A percentile compares a stretch with the other conserved stretches of the same genome.
Conservation (phyloP, 1,140 invertebrate genomes). For the Coelopa frigida region DNA sequence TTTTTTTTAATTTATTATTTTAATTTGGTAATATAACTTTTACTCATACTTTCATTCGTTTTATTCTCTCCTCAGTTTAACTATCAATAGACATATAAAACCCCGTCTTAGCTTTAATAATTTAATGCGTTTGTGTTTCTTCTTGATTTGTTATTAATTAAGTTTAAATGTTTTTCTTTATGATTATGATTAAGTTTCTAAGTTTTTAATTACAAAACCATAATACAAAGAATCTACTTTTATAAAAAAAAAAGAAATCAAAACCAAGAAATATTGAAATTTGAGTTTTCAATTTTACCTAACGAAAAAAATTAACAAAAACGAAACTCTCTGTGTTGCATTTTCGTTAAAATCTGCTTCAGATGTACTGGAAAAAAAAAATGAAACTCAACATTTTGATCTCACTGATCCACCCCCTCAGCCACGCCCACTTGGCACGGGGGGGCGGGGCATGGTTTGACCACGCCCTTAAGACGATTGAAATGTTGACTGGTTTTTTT, state of each 20-base stretch:
- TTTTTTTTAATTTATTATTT: background rate
- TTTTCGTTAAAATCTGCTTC: too few species aligned
- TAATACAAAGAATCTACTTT: constrained; percentile 5
- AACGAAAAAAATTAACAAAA: background rate
- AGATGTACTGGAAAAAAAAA: too few species aligned
- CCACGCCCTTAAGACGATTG: too few species aligned
- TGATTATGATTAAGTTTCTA: background rate
- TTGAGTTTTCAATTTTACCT: background rate
- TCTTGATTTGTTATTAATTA: constrained; percentile 6
- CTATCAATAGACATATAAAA: constrained; percentile 9
- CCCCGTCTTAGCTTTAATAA: background rate
- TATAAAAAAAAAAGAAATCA: constrained; percentile 2
- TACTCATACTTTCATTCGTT: constrained; percentile 6
- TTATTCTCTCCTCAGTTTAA: constrained; percentile 7
- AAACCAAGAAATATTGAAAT: background rate
- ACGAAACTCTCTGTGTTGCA: too few species aligned
- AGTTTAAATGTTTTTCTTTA: constrained; percentile 1
- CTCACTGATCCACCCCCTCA: too few species aligned
- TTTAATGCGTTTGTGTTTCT: constrained; percentile 7
- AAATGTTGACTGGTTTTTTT: too few species aligned
- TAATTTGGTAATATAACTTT: background rate
- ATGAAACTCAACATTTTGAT: too few species aligned
- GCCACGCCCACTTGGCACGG: too few species aligned
- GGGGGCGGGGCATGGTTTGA: too few species aligned
- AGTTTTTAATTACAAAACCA: background rate